Percentiles rank a stretch among this genome's conserved stretches.
Conservation (phyloP, 2,113 vertebrate species). For the Oreotragus oreotragus region DNA sequence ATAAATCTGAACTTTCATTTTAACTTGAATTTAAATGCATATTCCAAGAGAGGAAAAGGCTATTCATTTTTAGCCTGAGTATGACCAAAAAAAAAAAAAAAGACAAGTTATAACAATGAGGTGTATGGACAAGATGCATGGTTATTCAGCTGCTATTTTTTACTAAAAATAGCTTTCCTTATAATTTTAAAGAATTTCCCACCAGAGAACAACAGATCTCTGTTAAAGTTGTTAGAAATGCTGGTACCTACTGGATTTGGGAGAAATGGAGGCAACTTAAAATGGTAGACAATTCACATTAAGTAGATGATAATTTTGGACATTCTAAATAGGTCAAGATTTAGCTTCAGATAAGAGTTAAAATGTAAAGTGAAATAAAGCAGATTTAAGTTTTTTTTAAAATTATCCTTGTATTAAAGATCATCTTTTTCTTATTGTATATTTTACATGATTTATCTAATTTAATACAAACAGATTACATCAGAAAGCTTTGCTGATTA, state of each 20-base stretch:
- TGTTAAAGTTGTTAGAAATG: not conserved
- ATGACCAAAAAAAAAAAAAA: not conserved
- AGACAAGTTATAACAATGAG: not conserved
- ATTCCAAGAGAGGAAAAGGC: not conserved
- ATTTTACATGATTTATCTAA: not conserved
- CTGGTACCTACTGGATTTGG: not conserved
- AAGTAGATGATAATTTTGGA: not conserved
- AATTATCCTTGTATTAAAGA: not conserved
- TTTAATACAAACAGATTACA: not conserved
- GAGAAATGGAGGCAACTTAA: not conserved
- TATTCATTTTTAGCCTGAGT: not conserved
- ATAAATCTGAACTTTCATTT: conserved; percentile 19
- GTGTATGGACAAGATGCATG: not conserved
- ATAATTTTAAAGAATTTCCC: not conserved
- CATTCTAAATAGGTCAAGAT: not conserved
- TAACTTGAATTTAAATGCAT: not conserved
- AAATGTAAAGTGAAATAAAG: not conserved
- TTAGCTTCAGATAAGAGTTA: not conserved
- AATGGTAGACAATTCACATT: not conserved
- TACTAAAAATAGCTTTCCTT: not conserved
- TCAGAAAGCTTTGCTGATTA: not conserved
- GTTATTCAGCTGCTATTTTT: not conserved
- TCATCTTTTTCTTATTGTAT: not conserved
- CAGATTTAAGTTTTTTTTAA: not conserved
- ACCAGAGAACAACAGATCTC: not conserved